Evolutionary conservation across 2,888 invertebrate species (phyloP), one percentile per base, ranked within the genome.

Genomic region (Drosophila kambysellisi): DNA sequence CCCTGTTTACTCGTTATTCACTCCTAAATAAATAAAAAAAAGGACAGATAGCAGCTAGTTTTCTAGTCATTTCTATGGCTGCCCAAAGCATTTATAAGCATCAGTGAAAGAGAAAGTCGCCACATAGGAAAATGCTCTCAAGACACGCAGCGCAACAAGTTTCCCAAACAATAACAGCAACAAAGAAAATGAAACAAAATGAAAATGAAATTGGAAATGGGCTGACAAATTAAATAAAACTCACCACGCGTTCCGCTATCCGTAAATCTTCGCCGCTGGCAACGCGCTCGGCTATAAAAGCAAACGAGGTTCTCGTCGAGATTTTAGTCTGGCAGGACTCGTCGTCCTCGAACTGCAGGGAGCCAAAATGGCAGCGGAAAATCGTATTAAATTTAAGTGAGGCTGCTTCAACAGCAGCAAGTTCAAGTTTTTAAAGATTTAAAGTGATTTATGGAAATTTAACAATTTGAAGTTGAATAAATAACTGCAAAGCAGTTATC

Each of bases 91-190:
- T 33, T 35, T 59, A 15, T n/a, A 48, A 53, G 37, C 51, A 50
- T 66, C 25, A 57, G 41, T 51, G 46, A 56, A 58, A 12, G 0
- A 29, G n/a, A 35, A 37, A 48, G 54, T 54, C 54, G 17, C 46
- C 12, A 50, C 41, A 57, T 8, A 37, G 15, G 17, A 54, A 29
- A 57, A 54, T 46, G 57, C 65, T 50, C 32, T 11, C 52, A 37
- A 37, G 25, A 51, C 58, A 63, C 43, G 51, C 82, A 56, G 48
- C 48, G 88, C 85, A 88, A 85, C 85, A 83, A 88, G 85, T 85
- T 53, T 43, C 54, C 37, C 29, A 8, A 53, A n/a, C 25, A 59
- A 29, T 33, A 62, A 51, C n/a, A 43, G 33, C 69, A 46, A 54
- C 53, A 59, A 39, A n/a, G 9, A 29, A 54, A 53, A 39, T 41